Evolutionary conservation across 2,888 invertebrate species (phyloP).

Genomic region (Drosophila formosana): DNA sequence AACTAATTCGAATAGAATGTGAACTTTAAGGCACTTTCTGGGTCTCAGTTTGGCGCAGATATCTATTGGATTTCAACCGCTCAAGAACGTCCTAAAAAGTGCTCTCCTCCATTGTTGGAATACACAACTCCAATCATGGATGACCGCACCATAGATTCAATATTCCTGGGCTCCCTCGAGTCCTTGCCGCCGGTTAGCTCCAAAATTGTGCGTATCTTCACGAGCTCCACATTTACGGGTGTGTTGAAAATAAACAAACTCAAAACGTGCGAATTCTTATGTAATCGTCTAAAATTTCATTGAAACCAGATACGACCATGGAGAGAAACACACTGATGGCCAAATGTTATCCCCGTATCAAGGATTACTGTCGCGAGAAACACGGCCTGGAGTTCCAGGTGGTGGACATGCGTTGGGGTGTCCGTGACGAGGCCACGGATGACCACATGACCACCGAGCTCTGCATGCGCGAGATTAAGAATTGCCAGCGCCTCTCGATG

Average conservation of each 20-base stretch:
- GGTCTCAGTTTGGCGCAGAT: constrained; percentile 58
- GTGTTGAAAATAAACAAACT: constrained; percentile 62
- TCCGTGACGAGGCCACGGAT: constrained; percentile 98
- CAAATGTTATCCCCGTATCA: constrained; percentile 97
- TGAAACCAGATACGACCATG: constrained; percentile 94
- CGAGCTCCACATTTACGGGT: constrained; percentile 99
- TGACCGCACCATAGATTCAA: constrained; percentile 94
- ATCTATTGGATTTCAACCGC: constrained; percentile 64
- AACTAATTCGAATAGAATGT: constrained; percentile 35
- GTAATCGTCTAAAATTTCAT: constrained; percentile 40
- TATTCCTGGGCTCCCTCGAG: constrained; percentile 95
- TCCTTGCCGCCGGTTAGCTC: constrained; percentile 97
- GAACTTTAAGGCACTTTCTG: constrained; percentile 73
- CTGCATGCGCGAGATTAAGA: constrained; percentile 99
- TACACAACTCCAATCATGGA: constrained; percentile 88
- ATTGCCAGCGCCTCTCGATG: constrained; percentile 98
- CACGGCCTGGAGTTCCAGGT: constrained; percentile 99
- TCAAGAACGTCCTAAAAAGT: constrained; percentile 38
- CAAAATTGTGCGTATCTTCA: constrained; percentile 99
- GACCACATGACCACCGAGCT: constrained; percentile 99
- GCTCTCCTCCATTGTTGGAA: constrained; percentile 9
- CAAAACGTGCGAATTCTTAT: constrained; percentile 49
- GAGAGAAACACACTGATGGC: constrained; percentile 99
- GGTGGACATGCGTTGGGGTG: constrained; percentile 99
- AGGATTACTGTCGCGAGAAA: constrained; percentile 98